A percentile compares a stretch with the other conserved stretches of the same genome.
Evolutionary conservation across 2,797 vertebrate species (phyloP).

Genomic region (Parotocinclus haroldoi): DNA sequence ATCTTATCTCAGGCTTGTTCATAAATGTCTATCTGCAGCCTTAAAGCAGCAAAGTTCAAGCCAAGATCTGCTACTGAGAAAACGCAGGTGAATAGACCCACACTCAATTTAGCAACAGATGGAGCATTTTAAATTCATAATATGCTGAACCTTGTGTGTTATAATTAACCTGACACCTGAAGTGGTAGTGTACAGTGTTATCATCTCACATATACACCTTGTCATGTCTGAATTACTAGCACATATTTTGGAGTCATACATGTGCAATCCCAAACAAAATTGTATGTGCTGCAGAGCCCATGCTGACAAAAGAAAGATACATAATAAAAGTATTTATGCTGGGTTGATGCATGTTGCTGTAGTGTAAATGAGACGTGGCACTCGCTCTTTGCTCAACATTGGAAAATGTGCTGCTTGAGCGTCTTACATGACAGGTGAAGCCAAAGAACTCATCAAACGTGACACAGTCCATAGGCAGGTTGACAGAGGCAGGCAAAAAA

Average conservation of each 20-base stretch:
- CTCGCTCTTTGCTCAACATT: constrained; percentile 12
- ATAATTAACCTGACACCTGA: no score
- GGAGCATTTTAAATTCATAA: no score
- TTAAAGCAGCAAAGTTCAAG: constrained; percentile 8
- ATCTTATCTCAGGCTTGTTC: constrained; percentile 31
- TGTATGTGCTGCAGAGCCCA: no score
- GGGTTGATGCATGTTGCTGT: constrained; percentile 6
- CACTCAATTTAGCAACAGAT: neutral
- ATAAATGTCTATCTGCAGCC: constrained; percentile 27
- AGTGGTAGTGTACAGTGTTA: no score
- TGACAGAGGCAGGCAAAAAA: constrained; percentile 37
- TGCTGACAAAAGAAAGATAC: no score
- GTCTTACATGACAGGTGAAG: constrained; percentile 26
- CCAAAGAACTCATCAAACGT: constrained; percentile 35
- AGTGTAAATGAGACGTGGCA: constrained; percentile 21
- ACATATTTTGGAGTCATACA: no score
- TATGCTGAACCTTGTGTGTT: no score
- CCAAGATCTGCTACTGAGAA: constrained; percentile 4
- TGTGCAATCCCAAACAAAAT: no score
- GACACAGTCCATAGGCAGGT: constrained; percentile 35
- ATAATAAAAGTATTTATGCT: no score
- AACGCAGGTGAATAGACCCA: neutral
- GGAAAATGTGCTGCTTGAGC: constrained; percentile 4
- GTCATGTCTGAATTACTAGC: no score
- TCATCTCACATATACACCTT: no score